Evolutionary conservation across 2,113 vertebrate species (phyloP).

Genomic region (Benitochromis conjunctus): DNA sequence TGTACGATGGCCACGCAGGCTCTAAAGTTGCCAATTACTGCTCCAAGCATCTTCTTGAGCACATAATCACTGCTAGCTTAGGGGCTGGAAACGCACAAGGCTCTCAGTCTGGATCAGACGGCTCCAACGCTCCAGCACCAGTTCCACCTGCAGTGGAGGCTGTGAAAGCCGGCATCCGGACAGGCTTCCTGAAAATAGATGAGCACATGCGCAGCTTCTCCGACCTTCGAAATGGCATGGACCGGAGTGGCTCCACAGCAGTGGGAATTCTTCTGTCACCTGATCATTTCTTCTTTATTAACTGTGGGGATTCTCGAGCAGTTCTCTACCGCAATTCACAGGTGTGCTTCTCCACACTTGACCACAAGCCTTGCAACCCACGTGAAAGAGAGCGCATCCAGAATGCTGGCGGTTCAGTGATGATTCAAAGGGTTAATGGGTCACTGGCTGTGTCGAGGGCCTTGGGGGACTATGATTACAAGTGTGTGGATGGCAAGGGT

Average conservation of each 20-base stretch:
- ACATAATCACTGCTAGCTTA: slow-evolving; percentile 80
- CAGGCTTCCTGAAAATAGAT: slow-evolving; percentile 96
- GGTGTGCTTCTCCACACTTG: slow-evolving; percentile 96
- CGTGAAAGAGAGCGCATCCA: slow-evolving; percentile 97
- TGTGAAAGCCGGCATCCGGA: slow-evolving; percentile 91
- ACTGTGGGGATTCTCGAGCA: slow-evolving; percentile 95
- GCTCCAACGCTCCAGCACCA: slow-evolving; percentile 65
- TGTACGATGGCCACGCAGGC: slow-evolving; percentile 96
- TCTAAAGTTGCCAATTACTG: slow-evolving; percentile 98
- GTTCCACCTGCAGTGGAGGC: slow-evolving; percentile 82
- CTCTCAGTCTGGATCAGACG: slow-evolving; percentile 53
- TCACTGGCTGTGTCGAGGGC: slow-evolving; percentile 96
- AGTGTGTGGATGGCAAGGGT: slow-evolving; percentile 96
- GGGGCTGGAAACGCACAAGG: not conserved
- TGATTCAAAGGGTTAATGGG: slow-evolving; percentile 98
- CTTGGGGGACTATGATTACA: slow-evolving; percentile 98
- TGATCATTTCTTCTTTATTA: slow-evolving; percentile 94
- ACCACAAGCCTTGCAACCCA: slow-evolving; percentile 99
- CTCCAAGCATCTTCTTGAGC: slow-evolving; percentile 92
- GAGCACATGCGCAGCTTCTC: slow-evolving; percentile 99
- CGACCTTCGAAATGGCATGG: slow-evolving; percentile 95
- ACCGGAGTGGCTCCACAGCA: slow-evolving; percentile 96
- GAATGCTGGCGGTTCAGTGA: slow-evolving; percentile 97
- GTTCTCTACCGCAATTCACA: slow-evolving; percentile 90
- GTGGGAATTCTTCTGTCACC: slow-evolving; percentile 94